These are phyloP conservation scores for Agrotis puta DNA, from an alignment of 2,888 invertebrate genomes.

Conservation along the genomic window DNA sequence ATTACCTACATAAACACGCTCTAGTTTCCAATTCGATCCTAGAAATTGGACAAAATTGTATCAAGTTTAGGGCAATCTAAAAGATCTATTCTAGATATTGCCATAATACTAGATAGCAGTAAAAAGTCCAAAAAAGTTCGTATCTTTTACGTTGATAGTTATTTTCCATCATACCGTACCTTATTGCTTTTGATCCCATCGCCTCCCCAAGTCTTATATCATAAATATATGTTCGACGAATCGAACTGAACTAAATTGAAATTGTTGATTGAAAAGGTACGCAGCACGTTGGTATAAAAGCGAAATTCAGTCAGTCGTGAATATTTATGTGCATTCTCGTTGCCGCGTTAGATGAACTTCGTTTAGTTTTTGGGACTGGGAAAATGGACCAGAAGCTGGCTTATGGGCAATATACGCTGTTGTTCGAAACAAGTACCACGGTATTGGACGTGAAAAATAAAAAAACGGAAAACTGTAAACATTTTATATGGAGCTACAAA, in stretches of 20 bases:
- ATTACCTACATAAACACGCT: slow-evolving; percentile 52
- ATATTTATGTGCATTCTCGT: slow-evolving; percentile 57
- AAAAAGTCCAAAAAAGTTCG: slow-evolving; percentile 15
- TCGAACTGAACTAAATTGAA: slow-evolving; percentile 64
- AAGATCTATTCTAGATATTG: slow-evolving; percentile 12
- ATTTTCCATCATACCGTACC: slow-evolving; percentile 34
- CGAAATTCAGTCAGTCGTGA: slow-evolving; percentile 58
- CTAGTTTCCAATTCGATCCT: slow-evolving; percentile 43
- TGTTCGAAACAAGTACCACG: slow-evolving; percentile 19
- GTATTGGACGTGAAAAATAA: slow-evolving; percentile 5
- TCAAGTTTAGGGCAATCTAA: slow-evolving; percentile 37
- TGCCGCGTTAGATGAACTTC: slow-evolving; percentile 45
- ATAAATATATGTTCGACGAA: slow-evolving; percentile 55
- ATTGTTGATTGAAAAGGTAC: slow-evolving; percentile 66
- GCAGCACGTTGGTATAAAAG: slow-evolving; percentile 51
- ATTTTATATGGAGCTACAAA: slow-evolving; percentile 13
- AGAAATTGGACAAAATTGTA: slow-evolving; percentile 48
- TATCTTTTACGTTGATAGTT: slow-evolving; percentile 37
- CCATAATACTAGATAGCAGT: slow-evolving; percentile 23
- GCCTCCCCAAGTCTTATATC: slow-evolving; percentile 41
- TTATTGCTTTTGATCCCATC: slow-evolving; percentile 37
- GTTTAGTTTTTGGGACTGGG: slow-evolving; percentile 42
- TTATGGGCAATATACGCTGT: neutral
- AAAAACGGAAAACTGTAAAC: slow-evolving; percentile 1
- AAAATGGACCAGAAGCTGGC: slow-evolving; percentile 10